A percentile compares a stretch with the other conserved stretches of the same genome.
Conservation (phyloP, 2,888 invertebrate species). For the Tortrix viridana region DNA sequence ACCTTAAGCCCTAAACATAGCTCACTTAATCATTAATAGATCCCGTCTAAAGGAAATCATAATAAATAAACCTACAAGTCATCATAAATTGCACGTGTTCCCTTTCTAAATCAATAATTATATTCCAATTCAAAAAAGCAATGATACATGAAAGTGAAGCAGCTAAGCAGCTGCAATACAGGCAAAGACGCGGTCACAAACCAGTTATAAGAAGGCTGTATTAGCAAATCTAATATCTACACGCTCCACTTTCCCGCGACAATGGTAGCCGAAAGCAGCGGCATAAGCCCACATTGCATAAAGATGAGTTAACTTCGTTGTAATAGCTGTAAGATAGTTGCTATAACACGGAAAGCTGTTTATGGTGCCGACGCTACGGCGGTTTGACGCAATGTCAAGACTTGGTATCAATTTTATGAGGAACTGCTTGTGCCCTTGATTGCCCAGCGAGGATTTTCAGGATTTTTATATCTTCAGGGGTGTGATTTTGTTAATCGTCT, state of each 20-base stretch:
- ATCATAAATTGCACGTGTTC: constrained; percentile 13
- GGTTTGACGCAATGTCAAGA: no score
- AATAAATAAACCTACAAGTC: not conserved
- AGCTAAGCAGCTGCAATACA: constrained; percentile 10
- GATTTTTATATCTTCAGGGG: no score
- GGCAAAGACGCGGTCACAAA: constrained; percentile 11
- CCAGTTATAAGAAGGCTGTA: constrained; percentile 33
- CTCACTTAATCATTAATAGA: no score
- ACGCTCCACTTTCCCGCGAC: constrained; percentile 43
- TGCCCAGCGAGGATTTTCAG: no score
- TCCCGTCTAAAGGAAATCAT: not conserved
- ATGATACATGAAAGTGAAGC: constrained; percentile 5
- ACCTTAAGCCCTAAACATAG: no score
- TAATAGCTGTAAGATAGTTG: constrained; percentile 29
- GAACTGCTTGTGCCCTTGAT: no score
- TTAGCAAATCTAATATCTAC: constrained; percentile 43
- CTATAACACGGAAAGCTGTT: constrained; percentile 14
- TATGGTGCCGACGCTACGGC: no score
- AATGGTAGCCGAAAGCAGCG: constrained; percentile 36
- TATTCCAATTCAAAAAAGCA: constrained; percentile 31
- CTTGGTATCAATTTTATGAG: no score
- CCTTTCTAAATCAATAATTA: not conserved
- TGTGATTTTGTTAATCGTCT: no score
- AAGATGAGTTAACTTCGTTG: constrained; percentile 38
- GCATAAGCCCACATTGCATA: constrained; percentile 38